Evolutionary conservation across 2,797 vertebrate species (phyloP), one percentile per base, ranked within the genome.

Genomic region (Esox lucius): DNA sequence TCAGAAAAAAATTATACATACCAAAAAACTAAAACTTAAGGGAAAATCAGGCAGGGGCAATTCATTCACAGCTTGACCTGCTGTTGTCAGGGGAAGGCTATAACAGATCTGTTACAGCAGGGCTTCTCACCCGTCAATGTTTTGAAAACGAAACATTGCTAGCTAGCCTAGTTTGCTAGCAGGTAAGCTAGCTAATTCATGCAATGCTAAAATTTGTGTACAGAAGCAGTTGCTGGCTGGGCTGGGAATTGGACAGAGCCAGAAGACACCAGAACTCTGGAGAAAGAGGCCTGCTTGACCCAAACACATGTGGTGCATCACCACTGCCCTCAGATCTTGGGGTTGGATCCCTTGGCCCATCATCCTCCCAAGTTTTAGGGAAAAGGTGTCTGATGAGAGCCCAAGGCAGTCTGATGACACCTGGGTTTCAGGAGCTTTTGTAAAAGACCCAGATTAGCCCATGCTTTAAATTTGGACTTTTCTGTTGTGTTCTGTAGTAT

Each of bases 391-490:
- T 61, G n/a, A 24, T 1, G 17, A 31, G 33, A 46, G n/a, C 1
- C 19, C 8, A 68, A 22, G 19, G 66, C 0, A 73, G 70, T 77
- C 31, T 49, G 65, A 65, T 56, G 76, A 78, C 78, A 80, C 80
- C 76, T 84, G 81, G 70, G 68, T 16, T 66, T 71, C 74, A 86
- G 78, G 48, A 90, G 83, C 82, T 81, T 68, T 76, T 75, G 76
- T 76, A 78, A 78, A 62, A 85, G 77, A 0, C 0, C 77, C 83
- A 78, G 76, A 76, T 28, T 66, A 71, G 76, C 75, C 67, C 74
- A 22, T 69, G 71, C 71, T 84, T 84, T 89, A 87, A 83, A 90
- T 91, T 89, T 77, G 92, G 85, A 85, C 78, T 75, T 70, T 72
- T 74, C 84, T 86, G 80, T 81, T 72, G 82, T 70, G 77, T 80